Evolutionary conservation across 2,113 vertebrate species (phyloP).

Genomic region (Silurus meridionalis): DNA sequence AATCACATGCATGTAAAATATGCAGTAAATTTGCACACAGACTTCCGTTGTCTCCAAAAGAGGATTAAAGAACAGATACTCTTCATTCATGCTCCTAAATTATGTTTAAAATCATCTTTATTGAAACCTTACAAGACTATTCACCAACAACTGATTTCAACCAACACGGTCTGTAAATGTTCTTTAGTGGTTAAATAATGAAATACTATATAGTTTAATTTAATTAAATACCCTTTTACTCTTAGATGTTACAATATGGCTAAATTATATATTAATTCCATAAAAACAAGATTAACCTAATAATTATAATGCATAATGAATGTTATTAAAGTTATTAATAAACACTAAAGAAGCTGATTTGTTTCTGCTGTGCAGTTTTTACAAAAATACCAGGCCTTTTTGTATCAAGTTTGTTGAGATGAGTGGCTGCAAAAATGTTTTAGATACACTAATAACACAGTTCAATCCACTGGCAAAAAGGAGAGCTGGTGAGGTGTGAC

Average conservation of each 20-base stretch:
- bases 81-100: neutral
- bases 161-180: neutral
- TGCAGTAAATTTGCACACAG: constrained; percentile 23
- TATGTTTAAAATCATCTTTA: neutral
- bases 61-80: constrained; percentile 9
- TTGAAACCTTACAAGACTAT: constrained; percentile 4
- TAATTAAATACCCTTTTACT: neutral
- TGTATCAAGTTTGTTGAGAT: constrained; percentile 24
- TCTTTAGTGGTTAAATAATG: neutral
- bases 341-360: constrained; percentile 59
- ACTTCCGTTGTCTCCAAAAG: constrained; percentile 10
- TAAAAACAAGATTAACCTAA: neutral
- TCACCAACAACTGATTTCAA: constrained; percentile 17
- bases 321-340: constrained; percentile 65
- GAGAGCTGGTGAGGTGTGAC: constrained; percentile 27
- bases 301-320: constrained; percentile 1
- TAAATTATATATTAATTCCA: neutral
- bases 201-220: neutral
- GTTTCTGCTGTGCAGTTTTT: neutral
- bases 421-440: constrained; percentile 14
- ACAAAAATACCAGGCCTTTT: constrained; percentile 9
- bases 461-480: constrained; percentile 39
- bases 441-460: constrained; percentile 34
- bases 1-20: constrained; percentile 32
- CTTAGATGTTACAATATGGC: neutral